phyloP scores from a whole-genome alignment of 2,797 vertebrate genomes.

The Erethizon dorsatum region DNA sequence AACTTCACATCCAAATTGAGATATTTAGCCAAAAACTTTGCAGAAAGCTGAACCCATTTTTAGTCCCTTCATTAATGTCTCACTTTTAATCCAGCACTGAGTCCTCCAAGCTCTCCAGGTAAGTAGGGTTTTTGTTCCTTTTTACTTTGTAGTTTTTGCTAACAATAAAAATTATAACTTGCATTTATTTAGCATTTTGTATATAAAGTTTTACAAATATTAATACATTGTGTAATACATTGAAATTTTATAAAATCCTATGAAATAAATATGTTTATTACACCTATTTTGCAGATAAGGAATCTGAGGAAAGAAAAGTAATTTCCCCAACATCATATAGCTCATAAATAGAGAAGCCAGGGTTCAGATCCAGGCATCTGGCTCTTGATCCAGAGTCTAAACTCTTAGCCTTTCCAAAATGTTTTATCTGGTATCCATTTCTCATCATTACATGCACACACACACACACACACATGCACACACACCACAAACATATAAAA shows the following conservation, averaged over 20 bases:
- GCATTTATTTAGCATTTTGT: neutral
- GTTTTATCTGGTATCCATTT: neutral
- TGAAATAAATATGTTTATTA: neutral
- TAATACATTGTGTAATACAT: neutral
- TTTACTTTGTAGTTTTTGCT: neutral
- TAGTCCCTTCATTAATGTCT: neutral
- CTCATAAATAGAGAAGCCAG: neutral
- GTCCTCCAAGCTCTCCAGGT: neutral
- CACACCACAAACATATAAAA: neutral
- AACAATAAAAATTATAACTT: neutral
- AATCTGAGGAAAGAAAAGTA: neutral
- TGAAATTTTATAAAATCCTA: neutral
- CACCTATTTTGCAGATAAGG: neutral
- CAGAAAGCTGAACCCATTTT: neutral
- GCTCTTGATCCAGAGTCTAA: neutral
- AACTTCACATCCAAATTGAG: neutral
- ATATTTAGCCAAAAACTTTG: neutral
- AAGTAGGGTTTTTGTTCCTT: neutral
- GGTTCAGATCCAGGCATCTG: neutral
- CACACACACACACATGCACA: neutral
- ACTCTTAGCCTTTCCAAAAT: neutral
- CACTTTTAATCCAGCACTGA: neutral
- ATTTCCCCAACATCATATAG: neutral
- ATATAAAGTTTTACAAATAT: neutral
- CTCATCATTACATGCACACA: neutral